These are phyloP conservation scores for Eilema griseolum DNA, from an alignment of 2,888 invertebrate genomes.

Conservation along the genomic window DNA sequence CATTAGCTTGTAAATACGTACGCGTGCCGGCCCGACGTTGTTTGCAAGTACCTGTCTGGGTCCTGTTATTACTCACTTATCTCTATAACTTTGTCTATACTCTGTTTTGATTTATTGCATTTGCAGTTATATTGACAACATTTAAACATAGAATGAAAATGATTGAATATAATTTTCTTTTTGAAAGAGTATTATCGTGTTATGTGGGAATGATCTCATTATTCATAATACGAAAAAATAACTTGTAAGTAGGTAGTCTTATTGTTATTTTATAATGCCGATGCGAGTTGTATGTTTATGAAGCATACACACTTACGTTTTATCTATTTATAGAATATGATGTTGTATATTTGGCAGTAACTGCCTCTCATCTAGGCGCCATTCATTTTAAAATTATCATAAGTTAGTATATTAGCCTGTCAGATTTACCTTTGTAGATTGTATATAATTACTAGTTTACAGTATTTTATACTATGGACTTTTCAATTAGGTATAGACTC, in stretches of 20 bases:
- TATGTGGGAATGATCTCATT: neutral
- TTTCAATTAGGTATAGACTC: too few species aligned
- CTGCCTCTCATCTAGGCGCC: slow-evolving; percentile 23
- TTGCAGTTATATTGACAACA: neutral
- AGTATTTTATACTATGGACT: too few species aligned
- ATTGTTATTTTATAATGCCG: neutral
- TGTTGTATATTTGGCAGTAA: slow-evolving; percentile 50
- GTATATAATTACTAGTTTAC: too few species aligned
- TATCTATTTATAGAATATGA: slow-evolving; percentile 52
- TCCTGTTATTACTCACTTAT: neutral
- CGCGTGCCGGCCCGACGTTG: slow-evolving; percentile 15
- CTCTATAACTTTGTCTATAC: too few species aligned
- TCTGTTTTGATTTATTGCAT: neutral
- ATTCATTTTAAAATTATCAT: slow-evolving; percentile 29
- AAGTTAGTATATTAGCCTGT: neutral
- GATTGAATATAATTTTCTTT: neutral
- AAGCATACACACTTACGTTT: slow-evolving; percentile 22
- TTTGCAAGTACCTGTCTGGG: slow-evolving; percentile 22
- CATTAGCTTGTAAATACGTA: slow-evolving; percentile 10
- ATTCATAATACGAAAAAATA: neutral
- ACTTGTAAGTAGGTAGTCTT: neutral
- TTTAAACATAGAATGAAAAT: neutral
- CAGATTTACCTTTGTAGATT: neutral
- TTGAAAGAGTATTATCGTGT: neutral
- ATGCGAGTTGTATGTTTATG: slow-evolving; percentile 41